These are phyloP conservation scores for Rostratula benghalensis DNA, from an alignment of 2,113 vertebrate species.

Conservation along the genomic window DNA sequence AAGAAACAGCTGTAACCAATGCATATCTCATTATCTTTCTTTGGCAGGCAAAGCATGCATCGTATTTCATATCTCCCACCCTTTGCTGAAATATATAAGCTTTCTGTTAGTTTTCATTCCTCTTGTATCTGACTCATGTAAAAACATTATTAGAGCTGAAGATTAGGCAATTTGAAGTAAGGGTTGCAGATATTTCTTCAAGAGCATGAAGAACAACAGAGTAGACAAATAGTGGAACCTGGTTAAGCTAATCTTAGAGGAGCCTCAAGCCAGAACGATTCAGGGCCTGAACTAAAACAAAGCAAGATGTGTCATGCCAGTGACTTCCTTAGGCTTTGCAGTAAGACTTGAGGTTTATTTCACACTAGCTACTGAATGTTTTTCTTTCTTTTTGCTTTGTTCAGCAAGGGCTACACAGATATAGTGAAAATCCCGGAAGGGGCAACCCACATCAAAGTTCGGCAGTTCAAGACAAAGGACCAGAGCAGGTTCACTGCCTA, in stretches of 20 bases:
- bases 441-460: slow-evolving; percentile 93
- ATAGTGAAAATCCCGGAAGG: slow-evolving; percentile 93
- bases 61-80: slow-evolving; percentile 46
- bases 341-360: background rate
- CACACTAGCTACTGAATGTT: background rate
- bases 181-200: background rate
- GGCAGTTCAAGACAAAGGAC: slow-evolving; percentile 94
- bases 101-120: slow-evolving; percentile 43
- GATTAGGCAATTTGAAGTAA: slow-evolving; percentile 24
- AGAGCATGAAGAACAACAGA: background rate
- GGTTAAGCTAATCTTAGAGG: background rate
- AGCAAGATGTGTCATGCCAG: background rate
- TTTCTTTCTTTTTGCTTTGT: background rate
- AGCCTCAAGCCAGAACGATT: background rate
- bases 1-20: slow-evolving; percentile 64
- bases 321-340: background rate
- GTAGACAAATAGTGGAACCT: background rate
- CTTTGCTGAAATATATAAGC: slow-evolving; percentile 48
- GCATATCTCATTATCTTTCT: slow-evolving; percentile 54
- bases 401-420: slow-evolving; percentile 96
- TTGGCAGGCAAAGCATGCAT: slow-evolving; percentile 26
- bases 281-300: background rate
- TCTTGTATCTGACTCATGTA: slow-evolving; percentile 4
- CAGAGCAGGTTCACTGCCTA: slow-evolving; percentile 92
- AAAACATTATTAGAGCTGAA: slow-evolving; percentile 3